Percentiles rank a stretch among this genome's conserved stretches.
Conservation (phyloP, 2,888 invertebrate species). For the Schrankia costaestrigalis region DNA sequence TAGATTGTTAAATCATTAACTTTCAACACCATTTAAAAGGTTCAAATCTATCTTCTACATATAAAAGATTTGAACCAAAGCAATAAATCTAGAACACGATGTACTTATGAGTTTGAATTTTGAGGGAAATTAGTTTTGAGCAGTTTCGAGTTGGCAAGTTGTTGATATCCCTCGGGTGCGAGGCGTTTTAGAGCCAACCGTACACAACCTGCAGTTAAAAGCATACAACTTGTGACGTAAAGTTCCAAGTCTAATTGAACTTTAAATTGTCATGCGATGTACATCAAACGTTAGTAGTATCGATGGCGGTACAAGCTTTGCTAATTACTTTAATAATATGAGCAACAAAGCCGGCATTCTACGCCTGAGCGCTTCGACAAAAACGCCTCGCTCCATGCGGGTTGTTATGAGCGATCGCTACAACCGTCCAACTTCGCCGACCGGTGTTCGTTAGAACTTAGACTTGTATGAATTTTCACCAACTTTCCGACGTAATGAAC, state of each 20-base stretch:
- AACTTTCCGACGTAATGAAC: constrained; percentile 77
- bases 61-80: constrained; percentile 13
- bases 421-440: constrained; percentile 60
- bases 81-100: constrained; percentile 20
- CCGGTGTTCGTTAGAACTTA: constrained; percentile 78
- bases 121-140: constrained; percentile 58
- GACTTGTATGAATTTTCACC: constrained; percentile 75
- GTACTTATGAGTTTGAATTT: constrained; percentile 32
- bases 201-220: constrained; percentile 41
- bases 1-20: no score
- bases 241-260: constrained; percentile 42
- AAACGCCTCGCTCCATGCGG: constrained; percentile 42
- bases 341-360: constrained; percentile 37
- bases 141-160: constrained; percentile 45
- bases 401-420: constrained; percentile 49
- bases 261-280: constrained; percentile 38
- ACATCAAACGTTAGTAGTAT: constrained; percentile 19
- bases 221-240: constrained; percentile 37
- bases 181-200: constrained; percentile 43
- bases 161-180: constrained; percentile 44
- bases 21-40: no score
- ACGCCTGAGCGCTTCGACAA: constrained; percentile 35
- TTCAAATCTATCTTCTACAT: no score
- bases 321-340: constrained; percentile 31
- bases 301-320: constrained; percentile 15